phyloP scores from a whole-genome alignment of 2,888 invertebrate genomes.

The Rugalucina vietnamica region DNA sequence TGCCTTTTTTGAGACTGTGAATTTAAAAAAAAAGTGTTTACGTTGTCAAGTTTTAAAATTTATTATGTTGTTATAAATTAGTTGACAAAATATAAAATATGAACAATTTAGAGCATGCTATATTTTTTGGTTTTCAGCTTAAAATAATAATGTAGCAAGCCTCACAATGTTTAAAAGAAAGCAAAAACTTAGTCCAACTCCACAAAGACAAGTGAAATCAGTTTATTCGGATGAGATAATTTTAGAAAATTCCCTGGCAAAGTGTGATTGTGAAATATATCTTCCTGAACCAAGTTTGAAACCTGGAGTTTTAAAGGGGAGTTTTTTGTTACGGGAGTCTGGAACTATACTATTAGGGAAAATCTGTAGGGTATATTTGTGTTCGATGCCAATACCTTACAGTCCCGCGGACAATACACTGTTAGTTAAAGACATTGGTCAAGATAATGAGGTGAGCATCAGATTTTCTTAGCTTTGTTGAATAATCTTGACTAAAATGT shows the following conservation, averaged over 20 bases:
- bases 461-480: too few species aligned
- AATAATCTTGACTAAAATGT: too few species aligned
- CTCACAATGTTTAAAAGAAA: background rate
- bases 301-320: slow-evolving; percentile 35
- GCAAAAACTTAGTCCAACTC: background rate
- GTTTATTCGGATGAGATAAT: slow-evolving; percentile 51
- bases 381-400: slow-evolving; percentile 30
- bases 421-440: slow-evolving; percentile 42
- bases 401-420: slow-evolving; percentile 16
- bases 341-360: slow-evolving; percentile 32
- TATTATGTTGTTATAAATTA: too few species aligned
- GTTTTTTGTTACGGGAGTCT: background rate
- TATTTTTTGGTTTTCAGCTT: too few species aligned
- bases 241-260: slow-evolving; percentile 31
- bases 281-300: slow-evolving; percentile 44
- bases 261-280: slow-evolving; percentile 49
- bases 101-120: too few species aligned
- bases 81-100: too few species aligned
- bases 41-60: too few species aligned
- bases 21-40: too few species aligned
- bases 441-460: slow-evolving; percentile 47
- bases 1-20: too few species aligned
- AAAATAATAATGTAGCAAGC: too few species aligned
- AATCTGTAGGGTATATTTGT: slow-evolving; percentile 46
- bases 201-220: slow-evolving; percentile 3